phyloP scores from a whole-genome alignment of 2,113 vertebrate genomes.

The Colaptes auratus region DNA sequence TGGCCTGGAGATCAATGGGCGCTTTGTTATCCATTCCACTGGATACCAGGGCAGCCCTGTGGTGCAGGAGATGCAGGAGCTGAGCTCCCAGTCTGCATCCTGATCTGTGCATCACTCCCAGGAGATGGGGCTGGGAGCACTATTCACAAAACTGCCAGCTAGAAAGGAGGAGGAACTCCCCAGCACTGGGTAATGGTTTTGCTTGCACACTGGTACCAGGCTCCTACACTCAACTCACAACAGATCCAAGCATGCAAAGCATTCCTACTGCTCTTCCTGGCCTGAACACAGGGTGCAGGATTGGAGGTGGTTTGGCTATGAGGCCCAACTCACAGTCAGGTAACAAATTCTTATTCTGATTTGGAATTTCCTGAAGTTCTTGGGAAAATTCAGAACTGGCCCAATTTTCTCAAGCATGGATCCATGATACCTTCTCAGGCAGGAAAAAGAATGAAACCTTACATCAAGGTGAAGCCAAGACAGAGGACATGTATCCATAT shows the following conservation, averaged over 20 bases:
- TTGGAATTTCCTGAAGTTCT: not conserved
- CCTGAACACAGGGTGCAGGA: not conserved
- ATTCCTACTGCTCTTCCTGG: not conserved
- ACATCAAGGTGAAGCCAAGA: not conserved
- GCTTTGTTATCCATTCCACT: not conserved
- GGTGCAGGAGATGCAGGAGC: not conserved
- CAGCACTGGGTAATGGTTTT: accelerated
- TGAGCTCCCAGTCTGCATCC: not conserved
- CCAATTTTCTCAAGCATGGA: not conserved
- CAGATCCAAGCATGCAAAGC: not conserved
- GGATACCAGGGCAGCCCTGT: accelerated
- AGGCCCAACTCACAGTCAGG: not conserved
- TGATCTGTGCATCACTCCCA: accelerated
- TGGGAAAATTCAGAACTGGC: not conserved
- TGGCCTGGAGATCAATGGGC: not conserved
- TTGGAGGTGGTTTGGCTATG: not conserved
- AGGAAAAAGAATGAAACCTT: not conserved
- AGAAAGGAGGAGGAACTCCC: not conserved
- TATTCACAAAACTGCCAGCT: not conserved
- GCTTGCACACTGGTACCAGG: accelerated
- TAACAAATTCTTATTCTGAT: not conserved
- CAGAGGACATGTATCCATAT: not conserved
- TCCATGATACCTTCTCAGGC: not conserved
- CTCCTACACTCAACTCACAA: accelerated
- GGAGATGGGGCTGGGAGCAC: not conserved